Evolutionary conservation across 2,113 vertebrate genomes (phyloP), one percentile per base, ranked within the genome.

Genomic region (Ceyx cyanopectus): DNA sequence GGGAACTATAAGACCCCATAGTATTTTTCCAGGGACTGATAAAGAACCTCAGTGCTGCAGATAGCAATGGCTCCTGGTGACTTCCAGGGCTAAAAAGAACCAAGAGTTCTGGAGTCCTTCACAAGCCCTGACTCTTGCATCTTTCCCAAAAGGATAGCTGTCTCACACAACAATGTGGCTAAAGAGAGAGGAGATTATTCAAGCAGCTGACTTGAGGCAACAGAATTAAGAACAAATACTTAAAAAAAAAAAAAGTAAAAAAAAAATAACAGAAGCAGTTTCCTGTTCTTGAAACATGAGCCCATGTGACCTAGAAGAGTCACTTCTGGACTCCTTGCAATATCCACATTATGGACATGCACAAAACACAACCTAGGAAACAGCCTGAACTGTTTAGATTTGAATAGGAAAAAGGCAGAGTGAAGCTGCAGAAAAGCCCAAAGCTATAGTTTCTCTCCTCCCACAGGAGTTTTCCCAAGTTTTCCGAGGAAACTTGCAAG

Each of bases 181-280:
- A 26, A 50, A 34, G 60, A 90, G 69, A 92, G 69, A 57, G 57
- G 27, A 89, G 81, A 61, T 69, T 86, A 58, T 29, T 76, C 81
- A 77, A 92, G 83, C 19, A 1, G 81, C 77, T 96, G 90, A 92
- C 58, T 84, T 60, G 34, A 93, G 75, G 91, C 74, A 65, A 87
- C 32, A 56, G 69, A 81, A 96, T 81, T 76, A 89, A 76, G 73
- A 88, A 92, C 73, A 92, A 67, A 81, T 22, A 84, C 61, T 45
- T 37, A 26, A 79, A 70, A 72, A 68, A 75, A n/a, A 37, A 43
- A 12, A 22, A n/a, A 32, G 10, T 5, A 30, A 18, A 27, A 67
- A 20, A 34, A 53, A 9, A 5, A 13, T 17, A 77, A 58, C 72
- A 91, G 90, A 89, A 70, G 78, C 60, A n/a, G 76, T 68, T 95